Base-by-base conservation (phyloP, 2,797 vertebrate species). In the Danio kyathit region DNA sequence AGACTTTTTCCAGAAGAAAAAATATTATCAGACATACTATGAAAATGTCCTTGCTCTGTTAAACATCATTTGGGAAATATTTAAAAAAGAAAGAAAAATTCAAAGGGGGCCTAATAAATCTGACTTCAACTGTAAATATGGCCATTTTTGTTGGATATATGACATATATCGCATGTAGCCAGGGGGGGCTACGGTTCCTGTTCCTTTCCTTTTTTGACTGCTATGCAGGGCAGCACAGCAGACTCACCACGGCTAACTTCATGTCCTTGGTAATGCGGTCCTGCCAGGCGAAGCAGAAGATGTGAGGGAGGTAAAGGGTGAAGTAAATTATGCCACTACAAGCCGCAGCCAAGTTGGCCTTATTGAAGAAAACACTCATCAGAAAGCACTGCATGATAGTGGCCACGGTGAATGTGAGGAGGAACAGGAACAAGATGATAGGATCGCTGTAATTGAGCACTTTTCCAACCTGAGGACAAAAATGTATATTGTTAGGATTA, bases 261-360 rank as follows among this genome's bases (percentile, higher is more conserved):
- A 96, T 90, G 74, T 91, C 85, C 3, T 81, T 84, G n/a, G 96
- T 97, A 91, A 99, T 89, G 49, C 89, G 94, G 89, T 99, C 97
- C 90, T 99, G 97, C 97, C 98, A 99, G 86, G 93, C 90, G 5
- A 96, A 95, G 92, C 97, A 99, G 84, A 99, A 89, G 44, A 99
- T 88, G 86, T 99, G 97, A 0, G 97, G 98, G 85, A 99, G 94
- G 88, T 99, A 99, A 87, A 99, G 94, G 76, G 96, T 97, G 91
- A 99, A 97, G 93, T 98, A 99, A 90, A 97, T 90, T 87, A 99
- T 94, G 13, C 97, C 97, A 2, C 97, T 98, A 91, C 97, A 99
- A 85, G 97, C 96, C 0, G 97, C 97, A n/a, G 98, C 98, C 89
- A 99, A 93, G 91, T 96, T 99, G 88, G 98, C 98, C 90, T 96